phyloP scores from a whole-genome alignment of 2,113 vertebrate species.

The Muntiacus muntjak region DNA sequence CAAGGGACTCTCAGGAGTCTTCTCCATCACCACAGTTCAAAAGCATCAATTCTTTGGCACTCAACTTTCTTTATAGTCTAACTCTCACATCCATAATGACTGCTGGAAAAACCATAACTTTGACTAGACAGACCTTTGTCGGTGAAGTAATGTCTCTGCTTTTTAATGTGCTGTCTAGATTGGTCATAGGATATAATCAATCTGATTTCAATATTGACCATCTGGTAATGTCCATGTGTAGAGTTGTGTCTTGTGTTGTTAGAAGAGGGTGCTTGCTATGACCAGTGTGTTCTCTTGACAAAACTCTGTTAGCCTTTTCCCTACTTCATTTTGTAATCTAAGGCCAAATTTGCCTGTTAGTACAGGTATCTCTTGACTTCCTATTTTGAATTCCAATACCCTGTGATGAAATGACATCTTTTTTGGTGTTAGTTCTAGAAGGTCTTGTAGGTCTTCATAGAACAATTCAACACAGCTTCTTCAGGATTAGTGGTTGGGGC shows the following conservation, averaged over 20 bases:
- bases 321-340: neutral
- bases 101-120: neutral
- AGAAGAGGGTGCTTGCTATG: neutral
- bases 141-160: neutral
- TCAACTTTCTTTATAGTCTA: neutral
- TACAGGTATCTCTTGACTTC: neutral
- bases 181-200: neutral
- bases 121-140: neutral
- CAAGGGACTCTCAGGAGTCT: neutral
- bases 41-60: neutral
- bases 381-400: neutral
- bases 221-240: neutral
- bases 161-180: neutral
- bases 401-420: neutral
- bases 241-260: neutral
- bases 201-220: neutral
- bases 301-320: neutral
- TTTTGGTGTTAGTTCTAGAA: neutral
- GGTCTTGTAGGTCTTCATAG: neutral
- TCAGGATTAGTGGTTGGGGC: neutral
- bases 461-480: neutral
- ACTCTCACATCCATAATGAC: neutral
- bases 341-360: neutral
- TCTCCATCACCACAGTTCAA: neutral
- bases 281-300: neutral